Conservation (phyloP, 2,888 invertebrate species). For the Synergus gifuensis region DNA sequence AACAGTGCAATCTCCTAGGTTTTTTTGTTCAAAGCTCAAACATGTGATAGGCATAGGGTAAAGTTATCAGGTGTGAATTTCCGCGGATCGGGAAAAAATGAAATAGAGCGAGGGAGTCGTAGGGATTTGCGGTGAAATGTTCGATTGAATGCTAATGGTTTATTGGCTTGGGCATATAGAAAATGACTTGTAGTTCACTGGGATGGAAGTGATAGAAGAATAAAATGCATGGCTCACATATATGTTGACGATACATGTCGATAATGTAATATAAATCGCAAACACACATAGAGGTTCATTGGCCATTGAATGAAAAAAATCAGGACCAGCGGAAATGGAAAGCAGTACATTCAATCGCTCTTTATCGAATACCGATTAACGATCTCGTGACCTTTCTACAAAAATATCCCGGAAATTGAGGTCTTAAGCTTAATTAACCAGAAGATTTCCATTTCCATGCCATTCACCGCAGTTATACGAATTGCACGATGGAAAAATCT, state of each 20-base stretch:
- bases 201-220: constrained; percentile 24
- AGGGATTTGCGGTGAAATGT: constrained; percentile 41
- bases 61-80: constrained; percentile 40
- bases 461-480: constrained; percentile 36
- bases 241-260: not conserved
- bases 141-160: constrained; percentile 41
- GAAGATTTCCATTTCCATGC: constrained; percentile 38
- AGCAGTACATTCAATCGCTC: not conserved
- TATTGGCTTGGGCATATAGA: constrained; percentile 24
- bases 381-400: constrained; percentile 15
- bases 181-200: constrained; percentile 29
- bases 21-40: not conserved
- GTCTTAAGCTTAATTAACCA: constrained; percentile 38
- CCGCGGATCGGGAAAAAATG: constrained; percentile 19
- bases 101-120: constrained; percentile 37
- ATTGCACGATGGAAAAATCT: constrained; percentile 9
- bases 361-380: constrained; percentile 39
- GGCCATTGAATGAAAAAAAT: not conserved
- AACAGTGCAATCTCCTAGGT: not conserved
- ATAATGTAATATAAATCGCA: not conserved
- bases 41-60: constrained; percentile 5
- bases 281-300: not conserved
- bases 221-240: not conserved
- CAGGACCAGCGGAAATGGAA: not conserved
- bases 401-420: constrained; percentile 38